Conservation (phyloP, 2,797 vertebrate species). For the Scolopax bukidnonensis region DNA sequence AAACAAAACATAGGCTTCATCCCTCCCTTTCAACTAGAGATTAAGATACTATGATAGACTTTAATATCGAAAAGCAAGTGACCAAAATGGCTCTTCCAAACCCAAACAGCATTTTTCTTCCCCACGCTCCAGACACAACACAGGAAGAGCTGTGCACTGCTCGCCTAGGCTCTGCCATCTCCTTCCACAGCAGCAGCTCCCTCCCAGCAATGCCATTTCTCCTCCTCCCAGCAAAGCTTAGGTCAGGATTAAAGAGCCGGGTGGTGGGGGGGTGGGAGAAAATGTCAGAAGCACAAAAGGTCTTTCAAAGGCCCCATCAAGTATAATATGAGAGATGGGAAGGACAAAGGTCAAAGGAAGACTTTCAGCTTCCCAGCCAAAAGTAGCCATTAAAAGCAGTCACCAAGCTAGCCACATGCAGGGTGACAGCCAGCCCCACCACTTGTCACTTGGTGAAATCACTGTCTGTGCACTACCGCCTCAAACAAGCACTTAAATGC, state of each 20-base stretch:
- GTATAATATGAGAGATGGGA: fast-evolving
- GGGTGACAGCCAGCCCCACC: not conserved
- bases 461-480: not conserved
- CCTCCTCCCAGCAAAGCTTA: not conserved
- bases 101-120: constrained; percentile 49
- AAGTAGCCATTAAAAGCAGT: not conserved
- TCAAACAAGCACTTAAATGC: not conserved
- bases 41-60: not conserved
- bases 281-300: not conserved
- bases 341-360: not conserved
- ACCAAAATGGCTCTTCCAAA: constrained; percentile 11
- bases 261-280: no score
- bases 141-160: not conserved
- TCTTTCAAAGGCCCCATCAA: not conserved
- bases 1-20: constrained; percentile 36
- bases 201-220: not conserved
- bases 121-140: constrained; percentile 35
- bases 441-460: not conserved
- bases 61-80: not conserved
- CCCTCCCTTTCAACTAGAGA: not conserved
- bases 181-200: not conserved
- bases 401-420: fast-evolving
- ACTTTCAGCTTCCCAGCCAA: not conserved
- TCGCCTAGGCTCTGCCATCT: not conserved
- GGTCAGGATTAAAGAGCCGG: not conserved